Evolutionary conservation across 2,888 invertebrate species (phyloP), one percentile per base, ranked within the genome.

Genomic region (Diplolepis rosae): DNA sequence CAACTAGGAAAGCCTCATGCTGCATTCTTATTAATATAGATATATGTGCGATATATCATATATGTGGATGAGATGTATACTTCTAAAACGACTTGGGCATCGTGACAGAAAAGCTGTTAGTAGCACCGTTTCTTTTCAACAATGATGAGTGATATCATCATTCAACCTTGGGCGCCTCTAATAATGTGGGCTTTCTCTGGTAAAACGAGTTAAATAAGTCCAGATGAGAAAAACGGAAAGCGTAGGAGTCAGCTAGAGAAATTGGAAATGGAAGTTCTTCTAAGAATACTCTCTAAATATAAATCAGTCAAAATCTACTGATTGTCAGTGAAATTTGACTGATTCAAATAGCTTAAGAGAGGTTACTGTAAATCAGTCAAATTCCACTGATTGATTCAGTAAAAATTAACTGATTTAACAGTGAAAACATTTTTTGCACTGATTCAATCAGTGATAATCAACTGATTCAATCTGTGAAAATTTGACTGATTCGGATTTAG

Each of bases 221-320:
- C 52, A 15, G 4, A 54, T 54, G n/a, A 54, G 30, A 54, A 15
- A 6, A 54, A 54, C 52, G 15, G 30, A 54, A 54, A 15, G 30
- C 52, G 9, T 9, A 52, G 30, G 18, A 28, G 15, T 15, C 13
- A 9, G 9, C 18, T 9, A 18, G 50, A 50, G 50, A 50, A 54
- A 54, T 30, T n/a, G 18, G 18, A 54, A 54, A 54, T 27, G 6
- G 30, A 30, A 15, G 18, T 11, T 54, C 18, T 45, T 1, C 18
- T 45, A 11, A 18, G 18, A 18, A 45, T 45, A 15, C n/a, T n/a
- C n/a, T n/a, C n/a, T n/a, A n/a, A n/a, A n/a, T n/a, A n/a, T n/a
- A n/a, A n/a, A n/a, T n/a, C n/a, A n/a, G n/a, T 32, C 32, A 32
- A 32, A 32, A 7, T 2, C 9, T 32, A 0, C 32, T 7, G 9